Evolutionary conservation across 2,888 invertebrate genomes (phyloP).

Genomic region (Chirona hameri): DNA sequence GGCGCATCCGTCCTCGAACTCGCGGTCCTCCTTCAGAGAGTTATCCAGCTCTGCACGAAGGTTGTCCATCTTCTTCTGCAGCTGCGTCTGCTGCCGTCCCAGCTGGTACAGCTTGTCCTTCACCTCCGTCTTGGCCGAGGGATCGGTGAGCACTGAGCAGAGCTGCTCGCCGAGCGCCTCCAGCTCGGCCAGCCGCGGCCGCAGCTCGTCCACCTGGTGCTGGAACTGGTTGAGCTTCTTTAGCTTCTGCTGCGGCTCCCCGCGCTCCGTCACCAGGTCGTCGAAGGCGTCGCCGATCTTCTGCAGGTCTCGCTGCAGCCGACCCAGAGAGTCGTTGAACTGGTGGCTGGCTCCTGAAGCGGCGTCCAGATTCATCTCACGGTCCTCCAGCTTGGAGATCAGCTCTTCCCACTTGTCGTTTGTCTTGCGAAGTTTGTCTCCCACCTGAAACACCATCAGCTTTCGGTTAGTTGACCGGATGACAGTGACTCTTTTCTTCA

Average conservation of each 20-base stretch:
- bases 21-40: conserved; percentile 75
- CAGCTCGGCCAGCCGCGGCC: conserved; percentile 79
- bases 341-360: conserved; percentile 89
- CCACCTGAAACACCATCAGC: conserved; percentile 50
- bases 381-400: conserved; percentile 71
- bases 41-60: conserved; percentile 87
- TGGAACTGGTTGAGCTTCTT: conserved; percentile 81
- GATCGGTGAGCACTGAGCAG: conserved; percentile 81
- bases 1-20: conserved; percentile 83
- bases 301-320: conserved; percentile 80
- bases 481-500: neutral
- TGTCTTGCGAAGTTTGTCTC: conserved; percentile 67
- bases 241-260: conserved; percentile 78
- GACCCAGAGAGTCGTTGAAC: conserved; percentile 81
- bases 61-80: conserved; percentile 85
- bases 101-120: conserved; percentile 79
- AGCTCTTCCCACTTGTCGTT: conserved; percentile 74
- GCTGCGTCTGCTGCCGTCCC: conserved; percentile 79
- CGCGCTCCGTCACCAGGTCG: conserved; percentile 67
- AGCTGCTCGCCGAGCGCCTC: conserved; percentile 83
- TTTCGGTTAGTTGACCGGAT: conserved; percentile 29
- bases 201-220: conserved; percentile 80
- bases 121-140: conserved; percentile 84
- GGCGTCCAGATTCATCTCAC: conserved; percentile 83
- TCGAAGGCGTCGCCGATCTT: conserved; percentile 83